A percentile compares a stretch with the other conserved stretches of the same genome.
These are phyloP conservation scores for Heliconius ethilla DNA, from an alignment of 2,888 invertebrate genomes.

Conservation along the genomic window DNA sequence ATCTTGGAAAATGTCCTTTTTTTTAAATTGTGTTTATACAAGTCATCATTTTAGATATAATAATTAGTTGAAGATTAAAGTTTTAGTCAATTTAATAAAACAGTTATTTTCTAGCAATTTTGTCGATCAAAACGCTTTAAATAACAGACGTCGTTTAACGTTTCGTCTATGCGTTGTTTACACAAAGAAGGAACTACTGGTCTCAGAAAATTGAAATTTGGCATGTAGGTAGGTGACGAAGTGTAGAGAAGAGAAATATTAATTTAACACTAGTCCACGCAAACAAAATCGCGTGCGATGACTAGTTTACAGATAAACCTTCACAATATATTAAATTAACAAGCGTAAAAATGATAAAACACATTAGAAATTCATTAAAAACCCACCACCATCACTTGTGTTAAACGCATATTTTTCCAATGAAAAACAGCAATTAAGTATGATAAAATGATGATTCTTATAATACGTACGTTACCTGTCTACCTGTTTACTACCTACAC, in stretches of 20 bases:
- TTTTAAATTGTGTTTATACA: background rate
- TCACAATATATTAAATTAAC: background rate
- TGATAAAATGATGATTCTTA: background rate
- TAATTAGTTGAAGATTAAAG: too few species aligned
- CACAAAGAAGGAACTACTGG: too few species aligned
- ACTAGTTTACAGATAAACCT: too few species aligned
- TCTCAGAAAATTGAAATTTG: too few species aligned
- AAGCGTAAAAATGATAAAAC: background rate
- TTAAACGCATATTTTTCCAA: conserved; percentile 5
- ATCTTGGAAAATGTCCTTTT: background rate
- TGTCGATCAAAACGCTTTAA: background rate
- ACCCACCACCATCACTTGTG: background rate
- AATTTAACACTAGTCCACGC: too few species aligned
- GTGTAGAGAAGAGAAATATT: too few species aligned
- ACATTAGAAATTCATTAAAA: conserved; percentile 1
- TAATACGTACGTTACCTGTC: background rate
- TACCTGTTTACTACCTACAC: conserved; percentile 1
- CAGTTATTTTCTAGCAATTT: background rate
- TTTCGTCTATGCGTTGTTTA: too few species aligned
- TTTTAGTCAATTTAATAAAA: background rate
- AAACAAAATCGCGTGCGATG: too few species aligned
- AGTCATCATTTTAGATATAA: background rate
- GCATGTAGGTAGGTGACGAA: too few species aligned
- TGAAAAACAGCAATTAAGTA: conserved; percentile 7
- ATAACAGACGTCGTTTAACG: too few species aligned